These are phyloP conservation scores for Danio rerio DNA, from an alignment of 2,113 vertebrate genomes.

Conservation along the genomic window GRCz12tu NC_133185.1:37904001-37904500, in stretches of 20 bases:
- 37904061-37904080: conserved; percentile 91
- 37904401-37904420: conserved; percentile 68
- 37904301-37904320: conserved; percentile 68
- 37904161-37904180: conserved; percentile 79
- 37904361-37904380: conserved; percentile 83
- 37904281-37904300: conserved; percentile 49
- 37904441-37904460: conserved; percentile 82
- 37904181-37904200: conserved; percentile 90
- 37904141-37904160: conserved; percentile 78
- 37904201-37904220: conserved; percentile 84
- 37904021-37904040: conserved; percentile 85
- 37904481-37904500: conserved; percentile 29
- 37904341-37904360: conserved; percentile 84
- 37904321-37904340: conserved; percentile 88
- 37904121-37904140: conserved; percentile 87
- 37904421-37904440: conserved; percentile 76
- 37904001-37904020: conserved; percentile 81
- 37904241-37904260: conserved; percentile 87
- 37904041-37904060: conserved; percentile 90
- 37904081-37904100: conserved; percentile 96
- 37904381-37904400: conserved; percentile 67
- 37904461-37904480: conserved; percentile 9
- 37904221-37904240: conserved; percentile 74
- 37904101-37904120: conserved; percentile 83
- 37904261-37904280: conserved; percentile 67